These are phyloP conservation scores for Gymnocheta viridis DNA, from an alignment of 2,888 invertebrate species.

Conservation along the genomic window DNA sequence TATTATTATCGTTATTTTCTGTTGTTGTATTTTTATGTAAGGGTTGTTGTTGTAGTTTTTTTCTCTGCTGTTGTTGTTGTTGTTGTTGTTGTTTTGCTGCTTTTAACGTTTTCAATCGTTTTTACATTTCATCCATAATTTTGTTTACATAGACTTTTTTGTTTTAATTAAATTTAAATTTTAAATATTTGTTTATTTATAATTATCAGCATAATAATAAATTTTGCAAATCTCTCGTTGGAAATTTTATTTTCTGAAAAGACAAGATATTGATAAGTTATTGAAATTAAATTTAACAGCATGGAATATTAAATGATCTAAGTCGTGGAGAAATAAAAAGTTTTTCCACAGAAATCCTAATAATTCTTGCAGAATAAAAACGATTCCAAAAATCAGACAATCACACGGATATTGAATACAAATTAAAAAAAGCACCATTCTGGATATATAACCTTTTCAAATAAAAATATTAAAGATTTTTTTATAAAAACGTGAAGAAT, in stretches of 20 bases:
- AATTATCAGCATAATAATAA: slow-evolving; percentile 80
- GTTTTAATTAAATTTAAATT: slow-evolving; percentile 75
- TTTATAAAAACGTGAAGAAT: no score
- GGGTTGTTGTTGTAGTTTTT: slow-evolving; percentile 57
- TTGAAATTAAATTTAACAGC: not conserved
- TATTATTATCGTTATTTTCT: slow-evolving; percentile 75
- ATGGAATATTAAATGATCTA: no score
- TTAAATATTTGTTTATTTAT: slow-evolving; percentile 81
- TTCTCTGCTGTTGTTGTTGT: slow-evolving; percentile 18
- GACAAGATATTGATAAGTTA: slow-evolving; percentile 45
- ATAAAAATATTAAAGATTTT: no score
- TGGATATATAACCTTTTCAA: no score
- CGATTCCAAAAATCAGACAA: no score
- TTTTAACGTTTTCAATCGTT: slow-evolving; percentile 59
- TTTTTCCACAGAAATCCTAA: no score
- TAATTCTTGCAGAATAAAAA: no score
- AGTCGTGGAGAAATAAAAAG: no score
- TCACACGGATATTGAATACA: no score
- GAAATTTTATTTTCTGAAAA: slow-evolving; percentile 80
- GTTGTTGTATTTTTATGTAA: slow-evolving; percentile 60
- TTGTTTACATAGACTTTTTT: slow-evolving; percentile 69
- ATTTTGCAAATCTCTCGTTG: slow-evolving; percentile 80
- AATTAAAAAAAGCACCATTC: no score
- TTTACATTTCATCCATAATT: slow-evolving; percentile 74
- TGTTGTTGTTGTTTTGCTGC: slow-evolving; percentile 29